A percentile compares a stretch with the other conserved stretches of the same genome.
Conservation (phyloP, 2,888 invertebrate genomes). For the Tricholauxania praeusta region DNA sequence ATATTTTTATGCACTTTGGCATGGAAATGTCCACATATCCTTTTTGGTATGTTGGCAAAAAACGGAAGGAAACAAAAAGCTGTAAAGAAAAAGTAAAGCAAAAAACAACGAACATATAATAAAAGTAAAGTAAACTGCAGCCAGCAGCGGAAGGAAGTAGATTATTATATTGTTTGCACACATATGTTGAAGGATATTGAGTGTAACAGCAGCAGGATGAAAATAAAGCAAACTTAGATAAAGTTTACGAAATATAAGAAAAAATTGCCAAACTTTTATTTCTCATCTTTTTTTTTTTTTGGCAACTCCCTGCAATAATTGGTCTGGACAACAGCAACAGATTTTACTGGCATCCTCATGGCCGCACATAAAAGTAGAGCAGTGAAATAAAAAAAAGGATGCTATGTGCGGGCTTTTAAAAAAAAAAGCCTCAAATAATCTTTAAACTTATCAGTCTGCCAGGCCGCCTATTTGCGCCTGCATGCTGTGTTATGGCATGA, state of each 20-base stretch:
- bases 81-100: not conserved
- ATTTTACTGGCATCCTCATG: not conserved
- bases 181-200: constrained; percentile 13
- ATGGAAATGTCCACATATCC: not conserved
- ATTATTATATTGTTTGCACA: constrained; percentile 33
- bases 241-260: not conserved
- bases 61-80: not conserved
- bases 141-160: constrained; percentile 14
- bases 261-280: not conserved
- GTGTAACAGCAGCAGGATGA: not conserved
- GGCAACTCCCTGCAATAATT: constrained; percentile 17
- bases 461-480: not conserved
- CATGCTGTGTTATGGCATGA: not conserved
- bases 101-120: not conserved
- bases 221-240: not conserved
- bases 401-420: not conserved
- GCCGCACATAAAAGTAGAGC: no score
- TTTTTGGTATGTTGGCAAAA: not conserved
- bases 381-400: not conserved
- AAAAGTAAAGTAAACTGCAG: constrained; percentile 6
- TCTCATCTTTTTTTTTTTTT: not conserved
- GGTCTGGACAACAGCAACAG: constrained; percentile 22
- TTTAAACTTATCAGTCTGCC: not conserved
- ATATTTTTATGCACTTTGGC: not conserved
- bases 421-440: constrained; percentile 17